Base-by-base conservation (phyloP, 2,888 invertebrate species). In the Idaea straminata region DNA sequence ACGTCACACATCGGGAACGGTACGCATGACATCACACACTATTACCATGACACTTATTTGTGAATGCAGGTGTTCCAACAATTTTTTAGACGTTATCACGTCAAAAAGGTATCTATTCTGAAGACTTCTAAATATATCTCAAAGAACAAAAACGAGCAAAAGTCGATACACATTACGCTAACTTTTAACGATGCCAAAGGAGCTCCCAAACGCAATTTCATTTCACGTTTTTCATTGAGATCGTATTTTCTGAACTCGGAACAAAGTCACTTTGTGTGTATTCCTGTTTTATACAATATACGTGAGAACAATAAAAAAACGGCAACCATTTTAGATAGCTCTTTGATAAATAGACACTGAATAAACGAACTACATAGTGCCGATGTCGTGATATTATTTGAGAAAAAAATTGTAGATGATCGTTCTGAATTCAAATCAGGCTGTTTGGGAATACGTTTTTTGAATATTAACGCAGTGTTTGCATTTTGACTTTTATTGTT, bases 181-280 rank as follows among this genome's bases (percentile, higher is more conserved):
- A 47, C 47, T 47, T 47, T 47, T 47, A 47, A 47, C 47, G 47
- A 47, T 47, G 47, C 47, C 47, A 47, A 47, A 47, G 47, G 47
- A 47, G 47, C 47, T 47, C 47, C 13, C 47, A 47, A 47, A 47
- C 47, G 47, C 47, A 47, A 47, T 47, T 47, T 47, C 47, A 47
- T 47, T 47, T 47, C 47, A 47, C 47, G 47, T 47, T 47, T 47
- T 47, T 47, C 47, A 47, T 47, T 47, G 47, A 47, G 47, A 13
- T 13, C 47, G 47, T 47, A 47, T 47, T 47, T 47, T 47, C 47
- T 47, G 47, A 47, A 47, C 47, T 47, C 47, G 47, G 47, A 47
- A 47, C 47, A 47, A 47, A 47, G 47, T 47, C 47, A 47, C 47
- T 47, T 47, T 47, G 47, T 47, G 47, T 47, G 47, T 47, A 47